Conservation (phyloP, 2,888 invertebrate genomes). For the Cephonodes hylas region DNA sequence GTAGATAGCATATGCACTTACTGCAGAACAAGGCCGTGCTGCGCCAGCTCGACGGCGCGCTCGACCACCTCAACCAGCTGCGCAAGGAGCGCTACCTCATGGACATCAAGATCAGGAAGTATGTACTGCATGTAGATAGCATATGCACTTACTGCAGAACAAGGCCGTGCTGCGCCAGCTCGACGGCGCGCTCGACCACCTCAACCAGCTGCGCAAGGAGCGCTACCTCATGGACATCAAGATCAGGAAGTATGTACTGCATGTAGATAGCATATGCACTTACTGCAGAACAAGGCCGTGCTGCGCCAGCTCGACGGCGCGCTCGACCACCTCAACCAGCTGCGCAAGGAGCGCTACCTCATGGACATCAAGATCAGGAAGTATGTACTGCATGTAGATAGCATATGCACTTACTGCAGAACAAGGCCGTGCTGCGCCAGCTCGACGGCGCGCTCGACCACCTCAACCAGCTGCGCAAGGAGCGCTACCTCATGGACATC, state of each 20-base stretch:
- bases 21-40: conserved; percentile 95
- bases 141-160: conserved; percentile 95
- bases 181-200: conserved; percentile 92
- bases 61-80: conserved; percentile 92
- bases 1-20: too few species aligned
- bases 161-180: conserved; percentile 94
- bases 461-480: conserved; percentile 92
- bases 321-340: conserved; percentile 91
- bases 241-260: conserved; percentile 89
- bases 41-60: conserved; percentile 92
- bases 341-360: conserved; percentile 94
- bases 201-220: conserved; percentile 93
- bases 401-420: too few species aligned
- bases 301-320: conserved; percentile 93
- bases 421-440: conserved; percentile 93
- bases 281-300: conserved; percentile 95
- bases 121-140: conserved; percentile 68
- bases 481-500: conserved; percentile 95
- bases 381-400: too few species aligned
- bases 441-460: conserved; percentile 94
- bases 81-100: conserved; percentile 95
- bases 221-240: conserved; percentile 96
- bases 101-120: conserved; percentile 96
- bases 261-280: too few species aligned
- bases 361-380: conserved; percentile 96